Evolutionary conservation across 2,113 vertebrate species (phyloP).

Genomic region (Platysteira castanea): DNA sequence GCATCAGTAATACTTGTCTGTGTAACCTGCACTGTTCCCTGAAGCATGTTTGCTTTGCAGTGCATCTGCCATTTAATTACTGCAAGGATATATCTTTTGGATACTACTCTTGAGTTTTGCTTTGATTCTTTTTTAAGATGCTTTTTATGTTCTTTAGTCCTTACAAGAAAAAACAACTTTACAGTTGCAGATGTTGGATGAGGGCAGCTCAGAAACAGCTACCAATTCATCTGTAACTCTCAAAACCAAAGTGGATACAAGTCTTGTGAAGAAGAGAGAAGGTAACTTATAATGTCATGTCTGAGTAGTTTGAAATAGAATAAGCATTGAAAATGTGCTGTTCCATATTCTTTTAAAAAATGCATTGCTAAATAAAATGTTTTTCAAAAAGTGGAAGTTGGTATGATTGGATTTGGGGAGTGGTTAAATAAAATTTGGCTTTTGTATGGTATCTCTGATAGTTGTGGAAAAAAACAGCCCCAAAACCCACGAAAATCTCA

Average conservation of each 20-base stretch:
- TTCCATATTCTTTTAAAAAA: background rate
- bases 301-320: background rate
- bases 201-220: conserved; percentile 61
- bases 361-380: background rate
- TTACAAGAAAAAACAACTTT: conserved; percentile 1
- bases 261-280: conserved; percentile 37
- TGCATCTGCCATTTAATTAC: background rate
- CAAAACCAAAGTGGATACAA: conserved; percentile 59
- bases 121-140: background rate
- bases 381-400: background rate
- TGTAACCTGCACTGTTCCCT: background rate
- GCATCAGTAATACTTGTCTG: background rate
- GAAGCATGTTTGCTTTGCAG: background rate
- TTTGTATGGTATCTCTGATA: background rate
- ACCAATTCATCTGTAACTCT: conserved; percentile 59
- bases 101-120: background rate
- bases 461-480: background rate
- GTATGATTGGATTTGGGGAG: background rate
- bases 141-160: conserved; percentile 8
- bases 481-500: too few relatives aligned
- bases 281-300: conserved; percentile 27
- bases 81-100: background rate
- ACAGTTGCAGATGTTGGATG: conserved; percentile 34
- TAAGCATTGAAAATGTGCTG: background rate
- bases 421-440: background rate